Percentiles rank a stretch among this genome's conserved stretches.
Evolutionary conservation across 2,888 invertebrate species (phyloP).

Genomic region (Perizoma affinitatum): DNA sequence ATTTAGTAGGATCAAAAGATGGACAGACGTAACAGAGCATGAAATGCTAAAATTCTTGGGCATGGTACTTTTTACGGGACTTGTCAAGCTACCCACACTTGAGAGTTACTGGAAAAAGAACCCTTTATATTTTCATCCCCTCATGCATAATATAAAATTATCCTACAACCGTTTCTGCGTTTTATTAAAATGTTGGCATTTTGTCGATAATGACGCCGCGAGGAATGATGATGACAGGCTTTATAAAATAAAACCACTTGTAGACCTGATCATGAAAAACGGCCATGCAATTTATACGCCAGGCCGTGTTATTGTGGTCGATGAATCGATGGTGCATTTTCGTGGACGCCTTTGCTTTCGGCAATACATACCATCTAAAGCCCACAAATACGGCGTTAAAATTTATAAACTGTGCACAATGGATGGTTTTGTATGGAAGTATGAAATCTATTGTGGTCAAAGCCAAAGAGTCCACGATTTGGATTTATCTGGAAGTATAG

Average conservation of each 20-base stretch:
- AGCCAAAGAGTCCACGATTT: not conserved
- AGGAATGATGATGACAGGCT: not conserved
- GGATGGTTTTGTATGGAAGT: too few species aligned
- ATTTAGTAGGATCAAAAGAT: slow-evolving; percentile 11
- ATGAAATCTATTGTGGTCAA: too few species aligned
- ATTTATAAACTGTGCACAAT: too few species aligned
- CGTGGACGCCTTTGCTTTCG: slow-evolving; percentile 6
- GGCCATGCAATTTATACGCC: slow-evolving; percentile 3
- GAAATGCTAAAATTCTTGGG: slow-evolving; percentile 13
- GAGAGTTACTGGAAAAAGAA: not conserved
- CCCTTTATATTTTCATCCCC: not conserved
- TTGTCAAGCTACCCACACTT: slow-evolving; percentile 8
- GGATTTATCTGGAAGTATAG: slow-evolving; percentile 6
- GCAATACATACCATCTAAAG: slow-evolving; percentile 6
- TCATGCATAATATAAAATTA: not conserved
- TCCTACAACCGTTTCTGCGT: not conserved
- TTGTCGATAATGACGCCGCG: not conserved
- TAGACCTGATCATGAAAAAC: slow-evolving; percentile 1
- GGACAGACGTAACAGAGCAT: slow-evolving; percentile 9
- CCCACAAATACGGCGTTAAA: not conserved
- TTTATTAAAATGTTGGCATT: slow-evolving; percentile 6
- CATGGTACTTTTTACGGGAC: slow-evolving; percentile 6
- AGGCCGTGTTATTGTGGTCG: slow-evolving; percentile 1
- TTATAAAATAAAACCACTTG: slow-evolving; percentile 2
- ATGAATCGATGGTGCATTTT: slow-evolving; percentile 9